Percentiles rank a stretch among this genome's conserved stretches.
Conservation (phyloP, 2,888 invertebrate genomes). For the Steinernema hermaphroditum region DNA sequence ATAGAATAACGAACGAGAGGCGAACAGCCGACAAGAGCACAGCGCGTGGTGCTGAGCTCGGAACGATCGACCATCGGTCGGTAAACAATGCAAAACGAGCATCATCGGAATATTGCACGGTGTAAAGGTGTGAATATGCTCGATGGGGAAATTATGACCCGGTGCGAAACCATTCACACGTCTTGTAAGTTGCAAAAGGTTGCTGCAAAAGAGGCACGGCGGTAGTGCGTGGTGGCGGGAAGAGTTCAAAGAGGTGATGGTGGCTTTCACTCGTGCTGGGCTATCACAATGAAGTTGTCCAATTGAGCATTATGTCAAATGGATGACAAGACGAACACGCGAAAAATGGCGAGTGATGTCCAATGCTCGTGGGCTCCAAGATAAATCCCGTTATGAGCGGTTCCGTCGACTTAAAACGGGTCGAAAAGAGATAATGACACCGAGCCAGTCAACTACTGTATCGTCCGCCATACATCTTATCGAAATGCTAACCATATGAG, state of each 20-base stretch:
- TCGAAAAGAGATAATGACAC: background rate
- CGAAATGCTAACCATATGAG: too few species aligned
- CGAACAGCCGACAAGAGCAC: background rate
- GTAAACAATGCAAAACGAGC: conserved; percentile 10
- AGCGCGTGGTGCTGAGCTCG: conserved; percentile 16
- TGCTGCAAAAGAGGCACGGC: conserved; percentile 8
- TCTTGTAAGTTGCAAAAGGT: conserved; percentile 3
- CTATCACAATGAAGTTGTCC: background rate
- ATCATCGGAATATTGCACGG: background rate
- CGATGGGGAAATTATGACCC: background rate
- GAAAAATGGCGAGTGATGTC: background rate
- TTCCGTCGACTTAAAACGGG: background rate
- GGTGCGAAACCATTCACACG: conserved; percentile 19
- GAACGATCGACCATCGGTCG: background rate
- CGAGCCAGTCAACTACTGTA: too few species aligned
- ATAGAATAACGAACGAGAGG: background rate
- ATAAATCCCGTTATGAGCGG: background rate
- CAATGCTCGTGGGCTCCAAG: background rate
- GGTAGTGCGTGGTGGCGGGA: too few species aligned
- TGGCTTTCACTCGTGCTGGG: too few species aligned
- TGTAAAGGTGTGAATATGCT: background rate
- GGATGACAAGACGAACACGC: background rate
- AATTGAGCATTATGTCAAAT: conserved; percentile 11
- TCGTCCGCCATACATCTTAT: too few species aligned
- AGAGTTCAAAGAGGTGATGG: background rate